Conservation (phyloP, 1,140 invertebrate species). For the Callitettix versicolor region DNA sequence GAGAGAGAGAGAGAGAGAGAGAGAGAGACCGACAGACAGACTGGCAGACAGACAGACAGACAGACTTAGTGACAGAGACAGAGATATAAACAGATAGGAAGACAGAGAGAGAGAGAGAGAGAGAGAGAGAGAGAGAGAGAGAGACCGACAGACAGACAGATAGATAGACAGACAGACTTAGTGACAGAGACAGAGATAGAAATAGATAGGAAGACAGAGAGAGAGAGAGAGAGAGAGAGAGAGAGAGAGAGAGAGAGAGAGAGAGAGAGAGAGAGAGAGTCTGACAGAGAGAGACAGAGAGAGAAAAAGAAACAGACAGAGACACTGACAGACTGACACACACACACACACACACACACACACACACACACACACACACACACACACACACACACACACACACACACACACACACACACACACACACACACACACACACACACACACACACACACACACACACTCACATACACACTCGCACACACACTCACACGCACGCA, state of each 20-base stretch:
- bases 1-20: no score
- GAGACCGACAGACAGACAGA: no score
- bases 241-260: neutral
- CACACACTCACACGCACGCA: no score
- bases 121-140: constrained; percentile 1
- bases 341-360: neutral
- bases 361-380: neutral
- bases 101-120: no score
- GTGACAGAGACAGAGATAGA: no score
- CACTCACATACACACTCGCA: no score
- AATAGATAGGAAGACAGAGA: no score
- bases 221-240: neutral
- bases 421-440: neutral
- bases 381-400: neutral
- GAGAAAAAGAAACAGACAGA: neutral
- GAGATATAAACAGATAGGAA: no score
- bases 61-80: no score
- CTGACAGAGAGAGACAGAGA: neutral
- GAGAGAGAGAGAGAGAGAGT: constrained; percentile 8
- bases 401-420: neutral
- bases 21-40: no score
- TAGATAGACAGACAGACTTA: neutral
- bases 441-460: neutral
- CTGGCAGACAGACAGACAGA: no score
- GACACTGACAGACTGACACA: neutral